Evolutionary conservation across 2,888 invertebrate species (phyloP), one percentile per base, ranked within the genome.

Genomic region (Argyresthia goedartella): DNA sequence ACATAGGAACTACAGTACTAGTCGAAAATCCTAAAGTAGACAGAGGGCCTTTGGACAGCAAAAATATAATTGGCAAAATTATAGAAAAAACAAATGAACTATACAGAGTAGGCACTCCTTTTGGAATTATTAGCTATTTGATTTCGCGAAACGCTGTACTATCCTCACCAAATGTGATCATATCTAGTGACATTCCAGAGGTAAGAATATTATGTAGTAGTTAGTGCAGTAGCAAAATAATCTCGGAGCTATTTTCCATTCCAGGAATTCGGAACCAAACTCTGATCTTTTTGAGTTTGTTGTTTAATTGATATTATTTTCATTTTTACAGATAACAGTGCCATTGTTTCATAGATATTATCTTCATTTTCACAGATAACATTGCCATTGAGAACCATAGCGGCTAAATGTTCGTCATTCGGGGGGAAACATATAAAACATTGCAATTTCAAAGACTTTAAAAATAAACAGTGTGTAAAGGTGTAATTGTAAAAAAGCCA

Each of bases 401-500:
- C 53, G 13, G 43, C 50, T 33, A 55, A 49, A 49, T 52, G 47
- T 50, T 53, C 52, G 39, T 36, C 53, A 53, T 55, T 55, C 52
- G 52, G 55, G 9, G 55, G 55, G 50, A 53, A 53, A 53, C 52
- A 52, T 36, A 50, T 53, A 39, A 55, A 52, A 39, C 55, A 53
- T 44, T 53, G 55, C 50, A 53, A 53, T 39, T 55, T 52, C 51
- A 52, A 55, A 55, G 52, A 52, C 51, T 51, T 49, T 49, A 49
- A 15, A 34, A 55, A 53, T 10, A 51, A 49, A 53, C 53, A 53
- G 46, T 51, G 55, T 45, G 25, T 53, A 55, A 25, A 55, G 49
- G 53, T 55, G 55, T 43, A 53, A 53, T 51, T 55, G 51, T 35
- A 50, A 54, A 54, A 54, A 54, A 54, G 49, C 47, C n/a, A 55